Conservation (phyloP, 2,113 vertebrate genomes). For the Tor tambroides region DNA sequence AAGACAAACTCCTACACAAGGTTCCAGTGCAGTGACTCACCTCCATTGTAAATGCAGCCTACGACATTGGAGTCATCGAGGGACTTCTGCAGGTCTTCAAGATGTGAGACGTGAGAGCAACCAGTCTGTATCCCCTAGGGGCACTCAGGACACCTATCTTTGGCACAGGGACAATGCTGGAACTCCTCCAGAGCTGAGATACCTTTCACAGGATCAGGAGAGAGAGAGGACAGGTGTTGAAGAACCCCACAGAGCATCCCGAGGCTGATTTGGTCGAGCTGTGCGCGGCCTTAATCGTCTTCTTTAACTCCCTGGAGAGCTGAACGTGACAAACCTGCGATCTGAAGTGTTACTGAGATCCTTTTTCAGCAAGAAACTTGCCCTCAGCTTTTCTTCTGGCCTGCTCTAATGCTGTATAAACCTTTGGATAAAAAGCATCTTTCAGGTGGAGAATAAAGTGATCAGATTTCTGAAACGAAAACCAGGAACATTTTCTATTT, state of each 20-base stretch:
- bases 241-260: background rate
- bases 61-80: background rate
- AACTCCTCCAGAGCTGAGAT: background rate
- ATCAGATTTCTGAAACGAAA: too few relatives aligned
- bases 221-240: background rate
- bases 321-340: background rate
- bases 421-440: background rate
- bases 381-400: background rate
- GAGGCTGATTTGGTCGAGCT: background rate
- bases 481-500: background rate
- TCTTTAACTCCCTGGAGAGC: background rate
- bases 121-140: background rate
- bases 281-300: background rate
- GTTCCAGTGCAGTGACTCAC: background rate
- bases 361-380: background rate
- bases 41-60: background rate
- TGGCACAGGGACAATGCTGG: background rate
- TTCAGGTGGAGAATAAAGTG: background rate
- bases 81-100: background rate
- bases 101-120: slow-evolving; percentile 5
- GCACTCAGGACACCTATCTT: background rate
- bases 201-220: background rate
- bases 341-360: background rate
- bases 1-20: background rate
- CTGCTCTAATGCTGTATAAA: background rate